Evolutionary conservation across 37 sponge, comb jelly and placozoan species (phyloP), one percentile per base, ranked within the genome.

Genomic region (Hexactinellida sp.): DNA sequence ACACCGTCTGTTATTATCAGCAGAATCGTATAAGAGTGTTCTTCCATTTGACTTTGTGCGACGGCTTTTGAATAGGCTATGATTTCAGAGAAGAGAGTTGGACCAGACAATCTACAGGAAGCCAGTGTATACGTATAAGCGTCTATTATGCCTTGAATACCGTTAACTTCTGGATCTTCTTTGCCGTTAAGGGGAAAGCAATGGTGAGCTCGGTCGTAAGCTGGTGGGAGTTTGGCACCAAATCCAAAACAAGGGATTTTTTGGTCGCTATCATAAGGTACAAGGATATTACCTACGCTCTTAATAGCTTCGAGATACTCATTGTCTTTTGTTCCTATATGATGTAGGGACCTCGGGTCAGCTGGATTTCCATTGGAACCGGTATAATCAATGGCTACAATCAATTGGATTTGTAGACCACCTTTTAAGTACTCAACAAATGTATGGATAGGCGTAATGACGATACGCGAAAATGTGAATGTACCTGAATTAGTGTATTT

Each of bases 1-100:
- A 89, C 92, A 52, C 94, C 94, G 89, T 94, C 94, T 0, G 94
- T 94, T 83, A 94, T 94, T 84, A 94, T 82, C 5, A 94, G 88
- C 16, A 95, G 89, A 83, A 92, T 90, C 86, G 85, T 47, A 89
- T 91, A 95, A 38, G 36, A 51, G 85, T 95, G 89, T 0, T 88
- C 54, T 39, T 92, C 86, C 83, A 10, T 63, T n/a, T 63, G 76
- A 63, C 76, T 63, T 24, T 63, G 19, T 30, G 92, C 88, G 23
- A 82, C 82, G 3, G 47, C 25, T 5, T 90, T 94, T 54, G 90
- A 87, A 21, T 47, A 84, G 85, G 92, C 92, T 82, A 94, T 52
- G 54, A 94, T 85, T 21, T 89, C 85, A 32, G 91, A 92, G 84
- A 94, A 92, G 54, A 92, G 89, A 38, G 94, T 94, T 9, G 94